phyloP scores from a whole-genome alignment of 1,140 invertebrate species.

The Drosophila mojavensis region DNA sequence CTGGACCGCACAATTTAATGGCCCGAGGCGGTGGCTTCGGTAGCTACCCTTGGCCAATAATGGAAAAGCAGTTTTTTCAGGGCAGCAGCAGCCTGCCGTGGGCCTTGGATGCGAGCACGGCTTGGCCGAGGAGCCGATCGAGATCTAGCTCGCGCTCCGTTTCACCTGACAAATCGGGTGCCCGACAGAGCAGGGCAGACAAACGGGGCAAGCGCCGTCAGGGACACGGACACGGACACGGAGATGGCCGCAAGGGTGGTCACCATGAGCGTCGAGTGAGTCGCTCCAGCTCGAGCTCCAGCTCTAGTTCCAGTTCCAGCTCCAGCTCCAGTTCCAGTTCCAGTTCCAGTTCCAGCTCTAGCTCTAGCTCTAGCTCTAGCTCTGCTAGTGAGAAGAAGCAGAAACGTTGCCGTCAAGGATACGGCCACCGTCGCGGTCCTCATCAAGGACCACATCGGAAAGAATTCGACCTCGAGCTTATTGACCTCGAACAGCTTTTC shows the following conservation, averaged over 20 bases:
- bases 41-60: slow-evolving; percentile 24
- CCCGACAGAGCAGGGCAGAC: slow-evolving; percentile 38
- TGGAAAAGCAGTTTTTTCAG: slow-evolving; percentile 64
- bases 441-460: slow-evolving; percentile 9
- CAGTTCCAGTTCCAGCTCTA: slow-evolving; percentile 7
- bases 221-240: slow-evolving; percentile 57
- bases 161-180: slow-evolving; percentile 16
- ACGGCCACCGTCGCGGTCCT: slow-evolving; percentile 1
- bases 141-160: slow-evolving; percentile 39
- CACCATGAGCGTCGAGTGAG: slow-evolving; percentile 53
- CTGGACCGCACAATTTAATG: slow-evolving; percentile 19
- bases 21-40: slow-evolving; percentile 14
- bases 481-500: no score
- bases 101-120: slow-evolving; percentile 44
- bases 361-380: slow-evolving; percentile 36
- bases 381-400: slow-evolving; percentile 18
- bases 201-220: slow-evolving; percentile 48
- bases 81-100: slow-evolving; percentile 59
- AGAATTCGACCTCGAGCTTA: not conserved
- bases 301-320: slow-evolving; percentile 40
- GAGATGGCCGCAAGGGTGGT: slow-evolving; percentile 57
- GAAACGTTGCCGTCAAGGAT: not conserved
- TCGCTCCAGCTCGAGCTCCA: slow-evolving; percentile 34
- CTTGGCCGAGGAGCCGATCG: slow-evolving; percentile 31
- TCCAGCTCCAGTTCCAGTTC: slow-evolving; percentile 38